Base-by-base conservation (phyloP, 2,888 invertebrate species). In the Trissoscelio sp. region DNA sequence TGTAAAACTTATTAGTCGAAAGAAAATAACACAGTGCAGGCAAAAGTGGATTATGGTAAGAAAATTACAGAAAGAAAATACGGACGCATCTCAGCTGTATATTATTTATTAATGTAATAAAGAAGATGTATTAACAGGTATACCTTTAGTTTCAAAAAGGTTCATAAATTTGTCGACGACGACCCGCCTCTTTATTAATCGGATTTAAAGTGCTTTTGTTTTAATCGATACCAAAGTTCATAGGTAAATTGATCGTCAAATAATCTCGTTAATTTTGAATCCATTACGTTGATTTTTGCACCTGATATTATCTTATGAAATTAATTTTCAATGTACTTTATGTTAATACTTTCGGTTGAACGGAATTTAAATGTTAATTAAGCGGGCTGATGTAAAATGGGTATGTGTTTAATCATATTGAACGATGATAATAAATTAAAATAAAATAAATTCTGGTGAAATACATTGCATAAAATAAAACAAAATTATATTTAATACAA, bases 21-120 rank as follows among this genome's bases (percentile, higher is more conserved):
- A 34, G 34, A 3, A 34, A 34, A 37, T n/a, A 37, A 11, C 37
- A 37, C n/a, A n/a, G n/a, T n/a, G n/a, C 11, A 37, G 9, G n/a
- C 7, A 14, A n/a, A 20, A 22, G 22, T 9, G 22, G n/a, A 7
- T 3, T 22, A 9, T 9, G 20, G 1, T 16, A 5, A 7, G 44
- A 14, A 18, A 44, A 18, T 18, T 44, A 44, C 44, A 44, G 16
- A 44, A 44, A 16, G 44, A 44, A 44, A n/a, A 37, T 37, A 37
- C 37, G 37, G 3, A 9, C 1, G n/a, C 37, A 3, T 6, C 3
- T 37, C n/a, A 37, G 37, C n/a, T 37, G 7, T n/a, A n/a, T 24
- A 24, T 51, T 24, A 24, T 51, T 51, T 51, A 51, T 24, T 51
- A 51, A 51, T 28, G 31, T 31, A 55, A 55, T 55, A 55, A 22